Evolutionary conservation across 1,140 invertebrate genomes (phyloP), one percentile per base, ranked within the genome.

Genomic region (Calephelis virginiensis): DNA sequence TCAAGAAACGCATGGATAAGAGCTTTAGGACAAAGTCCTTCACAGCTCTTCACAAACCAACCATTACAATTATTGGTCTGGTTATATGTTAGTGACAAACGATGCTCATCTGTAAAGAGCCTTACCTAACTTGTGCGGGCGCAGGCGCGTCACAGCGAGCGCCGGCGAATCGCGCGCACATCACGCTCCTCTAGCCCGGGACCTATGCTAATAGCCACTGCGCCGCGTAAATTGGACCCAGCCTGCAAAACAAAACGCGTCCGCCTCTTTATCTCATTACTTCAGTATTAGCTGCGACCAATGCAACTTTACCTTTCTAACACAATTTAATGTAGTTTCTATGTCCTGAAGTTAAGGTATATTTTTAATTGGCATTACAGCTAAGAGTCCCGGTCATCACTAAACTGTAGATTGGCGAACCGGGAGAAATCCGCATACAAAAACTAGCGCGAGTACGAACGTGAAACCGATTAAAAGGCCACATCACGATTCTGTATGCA

Each of bases 401-500:
- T 78, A 80, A 79, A 69, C 75, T 74, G 62, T 80, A 87, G 83
- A 89, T 89, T 86, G 85, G 81, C 78, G 80, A 76, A 66, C 71
- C 70, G 64, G 86, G 81, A 84, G 82, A 91, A 90, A 88, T 87
- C 79, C 82, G 84, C 89, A 89, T 86, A 85, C 85, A 91, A 91
- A 91, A 90, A 88, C 85, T 85, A 83, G 81, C 85, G 76, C 81
- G 82, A 80, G 81, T 86, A 89, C 80, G 80, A 88, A 89, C 89
- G 89, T 91, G 86, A 82, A 89, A 90, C 80, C 89, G 89, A 91
- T 90, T 91, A 91, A 91, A 91, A 87, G 83, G 80, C 86, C 85
- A 82, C 89, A 91, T 91, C 89, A 91, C 89, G 89, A 91, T 89
- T 89, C 84, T 89, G 89, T 91, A 89, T 89, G 89, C 89, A 89